Conservation (phyloP, 2,113 vertebrate genomes). For the Eudorcas thomsonii region DNA sequence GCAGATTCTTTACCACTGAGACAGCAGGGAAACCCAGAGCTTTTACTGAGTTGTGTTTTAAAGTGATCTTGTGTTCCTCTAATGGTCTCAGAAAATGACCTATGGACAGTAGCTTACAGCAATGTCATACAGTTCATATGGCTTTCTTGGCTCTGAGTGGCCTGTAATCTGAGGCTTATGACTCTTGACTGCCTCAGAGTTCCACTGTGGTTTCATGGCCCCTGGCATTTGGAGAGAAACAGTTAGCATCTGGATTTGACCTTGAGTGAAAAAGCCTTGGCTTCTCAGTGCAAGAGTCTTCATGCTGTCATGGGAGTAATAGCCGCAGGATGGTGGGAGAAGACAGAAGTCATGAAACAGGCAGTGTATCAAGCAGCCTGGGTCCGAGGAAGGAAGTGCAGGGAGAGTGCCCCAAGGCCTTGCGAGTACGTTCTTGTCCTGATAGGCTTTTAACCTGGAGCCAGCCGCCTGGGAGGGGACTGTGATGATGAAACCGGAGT, state of each 20-base stretch:
- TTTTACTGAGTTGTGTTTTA: slow-evolving; percentile 3
- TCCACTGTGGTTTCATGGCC: not conserved
- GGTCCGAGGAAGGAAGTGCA: not conserved
- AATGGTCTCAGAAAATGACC: slow-evolving; percentile 31
- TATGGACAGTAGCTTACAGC: not conserved
- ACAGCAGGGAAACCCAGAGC: not conserved
- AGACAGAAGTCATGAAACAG: not conserved
- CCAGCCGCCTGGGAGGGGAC: not conserved
- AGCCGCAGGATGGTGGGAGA: not conserved
- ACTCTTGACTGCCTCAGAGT: not conserved
- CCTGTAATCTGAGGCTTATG: not conserved
- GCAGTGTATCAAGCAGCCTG: not conserved
- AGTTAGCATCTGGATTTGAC: slow-evolving; percentile 22
- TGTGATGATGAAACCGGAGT: not conserved
- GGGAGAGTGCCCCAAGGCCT: accelerated
- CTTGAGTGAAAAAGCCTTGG: not conserved
- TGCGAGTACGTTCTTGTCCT: not conserved
- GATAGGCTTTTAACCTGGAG: not conserved
- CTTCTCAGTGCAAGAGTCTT: not conserved
- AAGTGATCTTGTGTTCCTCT: not conserved
- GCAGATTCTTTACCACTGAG: not conserved
- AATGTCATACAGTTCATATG: not conserved
- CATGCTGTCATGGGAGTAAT: not conserved
- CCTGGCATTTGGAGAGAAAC: not conserved
- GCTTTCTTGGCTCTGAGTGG: not conserved